phyloP scores from a whole-genome alignment of 2,888 invertebrate species.

The Drosophila prolongata region DNA sequence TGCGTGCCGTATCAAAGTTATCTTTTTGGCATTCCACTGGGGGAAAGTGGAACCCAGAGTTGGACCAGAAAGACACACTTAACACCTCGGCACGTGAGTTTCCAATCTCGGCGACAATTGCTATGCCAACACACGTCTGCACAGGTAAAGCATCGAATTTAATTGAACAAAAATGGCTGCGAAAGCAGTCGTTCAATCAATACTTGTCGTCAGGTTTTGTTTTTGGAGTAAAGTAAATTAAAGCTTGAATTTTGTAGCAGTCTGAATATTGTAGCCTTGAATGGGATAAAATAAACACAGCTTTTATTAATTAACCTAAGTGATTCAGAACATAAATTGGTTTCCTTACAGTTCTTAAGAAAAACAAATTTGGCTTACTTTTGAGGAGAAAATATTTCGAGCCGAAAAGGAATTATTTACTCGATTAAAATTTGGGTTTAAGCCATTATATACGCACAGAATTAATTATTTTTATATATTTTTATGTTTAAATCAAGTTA shows the following conservation, averaged over 20 bases:
- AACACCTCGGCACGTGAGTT: conserved; percentile 53
- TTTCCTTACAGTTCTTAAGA: too few species aligned
- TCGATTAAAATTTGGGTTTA: too few species aligned
- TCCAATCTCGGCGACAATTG: conserved; percentile 49
- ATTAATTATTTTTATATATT: too few species aligned
- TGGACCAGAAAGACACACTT: conserved; percentile 39
- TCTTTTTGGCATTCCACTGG: conserved; percentile 41
- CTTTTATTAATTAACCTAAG: too few species aligned
- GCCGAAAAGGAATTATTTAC: too few species aligned
- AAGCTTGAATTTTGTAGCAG: not conserved
- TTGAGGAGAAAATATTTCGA: too few species aligned
- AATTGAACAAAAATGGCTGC: conserved; percentile 43
- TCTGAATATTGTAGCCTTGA: too few species aligned
- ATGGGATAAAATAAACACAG: too few species aligned
- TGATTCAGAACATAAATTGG: too few species aligned
- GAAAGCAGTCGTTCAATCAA: conserved; percentile 27
- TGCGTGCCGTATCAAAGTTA: conserved; percentile 54
- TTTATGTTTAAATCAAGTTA: too few species aligned
- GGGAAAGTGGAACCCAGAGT: not conserved
- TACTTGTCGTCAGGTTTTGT: conserved; percentile 14
- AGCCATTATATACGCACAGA: too few species aligned
- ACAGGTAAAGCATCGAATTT: conserved; percentile 30
- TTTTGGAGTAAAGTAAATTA: not conserved
- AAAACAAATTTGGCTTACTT: too few species aligned
- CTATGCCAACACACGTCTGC: conserved; percentile 35